Conservation (phyloP, 2,888 invertebrate genomes). For the Drosophila meridiana region DNA sequence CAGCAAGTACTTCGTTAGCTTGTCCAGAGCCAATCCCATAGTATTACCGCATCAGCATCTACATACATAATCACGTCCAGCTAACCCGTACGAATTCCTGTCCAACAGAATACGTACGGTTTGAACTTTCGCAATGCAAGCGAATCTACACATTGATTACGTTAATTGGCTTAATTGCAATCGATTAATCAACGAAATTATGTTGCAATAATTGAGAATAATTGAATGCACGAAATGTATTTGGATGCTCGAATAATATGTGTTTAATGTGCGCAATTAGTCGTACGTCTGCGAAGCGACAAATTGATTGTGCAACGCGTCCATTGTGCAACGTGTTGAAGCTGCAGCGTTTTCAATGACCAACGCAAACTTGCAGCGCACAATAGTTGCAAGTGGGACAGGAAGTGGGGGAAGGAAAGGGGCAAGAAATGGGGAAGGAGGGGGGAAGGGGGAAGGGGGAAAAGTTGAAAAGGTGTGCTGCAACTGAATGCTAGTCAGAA, state of each 20-base stretch:
- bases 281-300: neutral
- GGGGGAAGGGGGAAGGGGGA: too few species aligned
- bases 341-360: constrained; percentile 55
- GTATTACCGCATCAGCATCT: too few species aligned
- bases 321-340: constrained; percentile 28
- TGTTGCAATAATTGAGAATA: neutral
- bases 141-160: neutral
- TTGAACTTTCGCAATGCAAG: neutral
- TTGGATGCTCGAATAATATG: neutral
- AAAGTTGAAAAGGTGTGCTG: neutral
- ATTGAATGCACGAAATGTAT: neutral
- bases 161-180: neutral
- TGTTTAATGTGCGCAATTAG: constrained; percentile 4
- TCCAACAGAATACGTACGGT: neutral
- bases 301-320: neutral
- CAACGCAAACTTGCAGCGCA: constrained; percentile 59
- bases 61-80: too few species aligned
- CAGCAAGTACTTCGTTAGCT: too few species aligned
- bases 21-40: too few species aligned
- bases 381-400: constrained; percentile 54
- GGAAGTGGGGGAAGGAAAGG: too few species aligned
- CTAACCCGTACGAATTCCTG: too few species aligned
- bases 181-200: neutral
- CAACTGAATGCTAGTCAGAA: constrained; percentile 11
- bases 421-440: too few species aligned